These are phyloP conservation scores for Chionis minor DNA, from an alignment of 2,113 vertebrate genomes.

Conservation along the genomic window DNA sequence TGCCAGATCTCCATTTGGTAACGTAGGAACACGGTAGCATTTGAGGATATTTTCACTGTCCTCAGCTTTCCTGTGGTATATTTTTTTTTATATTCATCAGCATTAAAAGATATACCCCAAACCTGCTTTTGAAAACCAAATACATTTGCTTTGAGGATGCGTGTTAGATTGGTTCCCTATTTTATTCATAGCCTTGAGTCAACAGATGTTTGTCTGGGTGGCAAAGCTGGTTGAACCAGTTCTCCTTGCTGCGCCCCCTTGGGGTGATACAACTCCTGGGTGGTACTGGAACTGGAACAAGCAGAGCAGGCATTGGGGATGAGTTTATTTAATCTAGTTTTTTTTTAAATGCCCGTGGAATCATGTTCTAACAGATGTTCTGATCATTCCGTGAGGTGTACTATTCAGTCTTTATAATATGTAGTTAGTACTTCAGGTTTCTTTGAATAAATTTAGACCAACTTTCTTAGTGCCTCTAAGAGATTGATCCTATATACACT, in stretches of 20 bases:
- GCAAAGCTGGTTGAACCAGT: not conserved
- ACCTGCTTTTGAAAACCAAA: not conserved
- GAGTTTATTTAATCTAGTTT: not conserved
- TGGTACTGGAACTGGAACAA: not conserved
- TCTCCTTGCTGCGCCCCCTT: not conserved
- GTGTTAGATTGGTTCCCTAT: accelerated
- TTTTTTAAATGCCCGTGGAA: not conserved
- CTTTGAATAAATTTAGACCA: not conserved
- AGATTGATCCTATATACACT: not conserved
- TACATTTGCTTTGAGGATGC: not conserved
- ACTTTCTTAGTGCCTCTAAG: not conserved
- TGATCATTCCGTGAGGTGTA: not conserved
- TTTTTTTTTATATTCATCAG: not conserved
- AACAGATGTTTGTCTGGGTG: not conserved
- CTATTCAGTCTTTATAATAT: not conserved
- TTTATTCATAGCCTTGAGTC: not conserved
- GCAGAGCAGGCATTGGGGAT: not conserved
- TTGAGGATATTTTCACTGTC: not conserved
- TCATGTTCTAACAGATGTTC: not conserved
- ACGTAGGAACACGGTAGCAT: not conserved
- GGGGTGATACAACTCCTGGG: not conserved
- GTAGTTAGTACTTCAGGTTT: not conserved
- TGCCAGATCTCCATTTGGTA: not conserved
- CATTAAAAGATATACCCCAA: not conserved
- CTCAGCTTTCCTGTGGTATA: not conserved